A percentile compares a stretch with the other conserved stretches of the same genome.
phyloP scores from a whole-genome alignment of 2,113 vertebrate species.

The Arvicanthis niloticus region DNA sequence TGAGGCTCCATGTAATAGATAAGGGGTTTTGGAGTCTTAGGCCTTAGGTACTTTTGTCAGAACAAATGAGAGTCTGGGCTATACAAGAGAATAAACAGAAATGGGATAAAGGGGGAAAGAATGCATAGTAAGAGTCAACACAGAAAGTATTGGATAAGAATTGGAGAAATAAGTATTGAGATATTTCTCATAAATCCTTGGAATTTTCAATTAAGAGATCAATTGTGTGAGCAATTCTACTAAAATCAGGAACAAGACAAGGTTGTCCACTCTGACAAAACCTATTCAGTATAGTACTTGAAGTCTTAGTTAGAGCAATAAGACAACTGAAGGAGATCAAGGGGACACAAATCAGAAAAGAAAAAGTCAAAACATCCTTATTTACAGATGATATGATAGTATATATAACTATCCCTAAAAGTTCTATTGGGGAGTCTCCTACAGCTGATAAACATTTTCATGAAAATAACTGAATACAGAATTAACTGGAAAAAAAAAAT shows the following conservation, averaged over 20 bases:
- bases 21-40: slow-evolving; percentile 23
- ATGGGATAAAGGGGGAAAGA: slow-evolving; percentile 13
- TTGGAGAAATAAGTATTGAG: slow-evolving; percentile 5
- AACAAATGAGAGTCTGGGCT: neutral
- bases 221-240: neutral
- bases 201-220: neutral
- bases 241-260: neutral
- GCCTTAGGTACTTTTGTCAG: neutral
- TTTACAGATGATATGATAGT: neutral
- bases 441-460: neutral
- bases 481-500: neutral
- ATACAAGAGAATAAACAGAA: neutral
- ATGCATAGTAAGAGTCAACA: slow-evolving; percentile 36
- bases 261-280: no score
- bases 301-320: neutral
- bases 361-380: neutral
- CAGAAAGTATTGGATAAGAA: neutral
- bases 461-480: neutral
- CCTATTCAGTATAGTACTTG: neutral
- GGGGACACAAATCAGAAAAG: neutral
- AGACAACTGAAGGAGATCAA: neutral
- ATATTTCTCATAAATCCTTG: neutral
- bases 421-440: neutral
- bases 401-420: neutral
- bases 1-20: neutral